Conservation (phyloP, 2,113 vertebrate species). For the Scalopus aquaticus region DNA sequence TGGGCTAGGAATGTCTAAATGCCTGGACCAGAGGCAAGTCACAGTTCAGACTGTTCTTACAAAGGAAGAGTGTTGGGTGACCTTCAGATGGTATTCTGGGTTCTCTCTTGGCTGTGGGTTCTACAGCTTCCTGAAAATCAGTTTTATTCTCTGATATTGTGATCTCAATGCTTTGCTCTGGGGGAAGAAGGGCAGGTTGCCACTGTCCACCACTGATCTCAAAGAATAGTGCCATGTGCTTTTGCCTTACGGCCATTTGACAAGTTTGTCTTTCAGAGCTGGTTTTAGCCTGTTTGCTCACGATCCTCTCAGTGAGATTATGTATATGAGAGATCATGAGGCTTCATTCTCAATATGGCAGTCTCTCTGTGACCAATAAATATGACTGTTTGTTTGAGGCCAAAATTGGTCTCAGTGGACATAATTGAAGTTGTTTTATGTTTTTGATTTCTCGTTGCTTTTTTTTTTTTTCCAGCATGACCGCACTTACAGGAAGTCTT, state of each 20-base stretch:
- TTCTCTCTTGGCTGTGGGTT: background rate
- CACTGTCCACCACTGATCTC: rapidly evolving
- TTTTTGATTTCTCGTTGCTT: slow-evolving; percentile 46
- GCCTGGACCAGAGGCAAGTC: background rate
- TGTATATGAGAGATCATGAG: background rate
- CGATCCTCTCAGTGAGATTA: background rate
- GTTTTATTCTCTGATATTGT: background rate
- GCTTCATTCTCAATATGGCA: background rate
- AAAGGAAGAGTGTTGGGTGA: background rate
- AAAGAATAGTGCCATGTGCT: background rate
- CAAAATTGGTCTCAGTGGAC: slow-evolving; percentile 40
- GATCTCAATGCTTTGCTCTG: background rate
- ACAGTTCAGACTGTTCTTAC: background rate
- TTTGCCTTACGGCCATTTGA: background rate
- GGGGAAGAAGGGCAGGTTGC: background rate
- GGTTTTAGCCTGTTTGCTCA: background rate
- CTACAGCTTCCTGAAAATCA: background rate
- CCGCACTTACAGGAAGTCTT: background rate
- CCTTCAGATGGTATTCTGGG: background rate
- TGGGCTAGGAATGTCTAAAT: background rate
- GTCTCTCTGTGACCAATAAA: background rate
- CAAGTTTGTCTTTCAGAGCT: background rate
- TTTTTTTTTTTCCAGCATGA: background rate
- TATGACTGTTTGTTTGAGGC: background rate
- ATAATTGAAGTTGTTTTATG: slow-evolving; percentile 28